These are phyloP conservation scores for Dipodomys spectabilis DNA, from an alignment of 2,113 vertebrate species.

Conservation along the genomic window DNA sequence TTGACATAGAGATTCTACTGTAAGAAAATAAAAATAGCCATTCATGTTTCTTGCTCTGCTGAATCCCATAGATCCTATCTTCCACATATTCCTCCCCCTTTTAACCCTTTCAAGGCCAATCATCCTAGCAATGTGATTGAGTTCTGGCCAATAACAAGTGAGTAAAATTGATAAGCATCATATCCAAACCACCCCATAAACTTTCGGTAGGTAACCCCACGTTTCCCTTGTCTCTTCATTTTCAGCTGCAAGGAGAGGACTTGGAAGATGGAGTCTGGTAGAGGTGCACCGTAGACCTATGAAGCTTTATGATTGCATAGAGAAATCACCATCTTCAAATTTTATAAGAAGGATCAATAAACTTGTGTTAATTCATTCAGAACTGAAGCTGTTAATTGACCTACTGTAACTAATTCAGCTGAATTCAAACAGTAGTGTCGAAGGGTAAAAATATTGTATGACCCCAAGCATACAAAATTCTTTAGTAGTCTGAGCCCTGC, in stretches of 20 bases:
- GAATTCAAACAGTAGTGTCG: not conserved
- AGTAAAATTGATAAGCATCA: not conserved
- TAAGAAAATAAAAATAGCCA: no score
- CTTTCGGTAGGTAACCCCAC: not conserved
- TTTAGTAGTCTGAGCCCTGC: not conserved
- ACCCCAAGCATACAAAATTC: not conserved
- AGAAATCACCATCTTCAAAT: not conserved
- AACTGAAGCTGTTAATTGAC: not conserved
- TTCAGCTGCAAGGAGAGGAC: not conserved
- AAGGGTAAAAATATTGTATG: not conserved
- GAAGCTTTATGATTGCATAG: not conserved
- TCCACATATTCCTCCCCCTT: no score
- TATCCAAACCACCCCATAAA: not conserved
- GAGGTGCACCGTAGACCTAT: not conserved
- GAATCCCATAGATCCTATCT: not conserved
- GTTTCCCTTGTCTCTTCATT: not conserved
- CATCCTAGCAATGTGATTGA: not conserved
- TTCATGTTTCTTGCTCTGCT: no score
- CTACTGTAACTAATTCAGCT: not conserved
- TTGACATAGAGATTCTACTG: no score
- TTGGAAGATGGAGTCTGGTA: not conserved
- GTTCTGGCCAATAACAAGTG: not conserved
- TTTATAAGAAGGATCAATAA: not conserved
- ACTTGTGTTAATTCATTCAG: not conserved
- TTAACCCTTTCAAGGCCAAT: not conserved